These are phyloP conservation scores for Abramis brama DNA, from an alignment of 2,113 vertebrate species.

Conservation along the genomic window DNA sequence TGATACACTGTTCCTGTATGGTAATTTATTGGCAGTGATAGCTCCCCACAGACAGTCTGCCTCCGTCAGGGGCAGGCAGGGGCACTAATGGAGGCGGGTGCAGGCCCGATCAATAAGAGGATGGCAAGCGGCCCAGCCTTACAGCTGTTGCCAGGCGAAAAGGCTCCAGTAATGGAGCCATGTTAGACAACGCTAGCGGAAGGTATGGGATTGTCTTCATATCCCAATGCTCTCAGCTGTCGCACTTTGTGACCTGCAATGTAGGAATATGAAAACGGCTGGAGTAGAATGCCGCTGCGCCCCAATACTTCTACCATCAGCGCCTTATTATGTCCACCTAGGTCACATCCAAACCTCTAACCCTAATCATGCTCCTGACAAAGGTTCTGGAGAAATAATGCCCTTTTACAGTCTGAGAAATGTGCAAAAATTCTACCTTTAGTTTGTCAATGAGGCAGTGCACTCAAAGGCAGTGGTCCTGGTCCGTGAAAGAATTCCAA, in stretches of 20 bases:
- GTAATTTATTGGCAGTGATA: slow-evolving; percentile 65
- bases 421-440: not conserved
- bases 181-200: slow-evolving; percentile 38
- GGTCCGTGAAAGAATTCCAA: not conserved
- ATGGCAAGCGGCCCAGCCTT: slow-evolving; percentile 66
- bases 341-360: not conserved
- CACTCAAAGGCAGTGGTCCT: not conserved
- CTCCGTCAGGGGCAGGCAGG: slow-evolving; percentile 68
- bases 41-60: slow-evolving; percentile 75
- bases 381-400: slow-evolving; percentile 2
- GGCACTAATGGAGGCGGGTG: slow-evolving; percentile 78
- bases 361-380: not conserved
- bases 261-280: not conserved
- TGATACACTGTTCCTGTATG: slow-evolving; percentile 55
- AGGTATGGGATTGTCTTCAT: slow-evolving; percentile 43
- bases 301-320: not conserved
- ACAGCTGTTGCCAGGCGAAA: slow-evolving; percentile 66
- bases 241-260: slow-evolving; percentile 22
- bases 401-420: not conserved
- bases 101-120: slow-evolving; percentile 72
- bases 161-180: slow-evolving; percentile 62
- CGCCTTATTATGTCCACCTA: not conserved
- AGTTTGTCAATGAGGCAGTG: not conserved
- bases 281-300: slow-evolving; percentile 16
- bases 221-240: slow-evolving; percentile 38